Percentiles rank a stretch among this genome's conserved stretches.
Evolutionary conservation across 2,113 vertebrate species (phyloP).

Genomic region (Psettodes erumei): DNA sequence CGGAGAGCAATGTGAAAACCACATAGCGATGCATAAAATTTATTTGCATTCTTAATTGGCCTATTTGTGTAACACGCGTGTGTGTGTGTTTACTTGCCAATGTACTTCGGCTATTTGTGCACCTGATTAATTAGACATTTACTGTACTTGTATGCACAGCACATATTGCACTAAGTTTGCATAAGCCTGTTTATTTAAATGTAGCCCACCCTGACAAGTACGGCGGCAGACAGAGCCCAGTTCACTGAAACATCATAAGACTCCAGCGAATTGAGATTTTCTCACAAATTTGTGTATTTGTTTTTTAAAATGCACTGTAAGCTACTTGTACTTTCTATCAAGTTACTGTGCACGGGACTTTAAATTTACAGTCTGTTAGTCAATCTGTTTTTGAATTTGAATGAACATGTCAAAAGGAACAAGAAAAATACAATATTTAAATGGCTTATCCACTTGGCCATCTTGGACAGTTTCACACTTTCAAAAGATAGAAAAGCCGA

Average conservation of each 20-base stretch:
- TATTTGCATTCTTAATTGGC: conserved; percentile 65
- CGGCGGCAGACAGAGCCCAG: not conserved
- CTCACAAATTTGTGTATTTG: conserved; percentile 3
- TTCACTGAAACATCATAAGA: conserved; percentile 7
- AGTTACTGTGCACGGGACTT: conserved; percentile 10
- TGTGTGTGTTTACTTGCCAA: conserved; percentile 22
- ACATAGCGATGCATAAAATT: conserved; percentile 28
- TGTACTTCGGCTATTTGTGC: conserved; percentile 21
- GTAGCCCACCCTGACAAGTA: conserved; percentile 11
- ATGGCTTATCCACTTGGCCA: not conserved
- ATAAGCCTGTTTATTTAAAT: conserved; percentile 47
- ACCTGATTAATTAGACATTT: conserved; percentile 52
- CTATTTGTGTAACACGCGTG: conserved; percentile 34
- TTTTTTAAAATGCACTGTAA: conserved; percentile 5
- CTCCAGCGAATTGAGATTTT: not conserved
- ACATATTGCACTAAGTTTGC: conserved; percentile 53
- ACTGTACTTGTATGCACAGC: conserved; percentile 20
- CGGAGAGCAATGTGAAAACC: conserved; percentile 49
- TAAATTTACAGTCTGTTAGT: conserved; percentile 20
- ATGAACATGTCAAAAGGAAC: not conserved
- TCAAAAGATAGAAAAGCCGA: not conserved
- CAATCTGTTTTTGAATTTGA: too few species aligned
- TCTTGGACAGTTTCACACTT: not conserved
- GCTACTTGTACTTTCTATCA: not conserved
- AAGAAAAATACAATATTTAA: not conserved